Conservation (phyloP, 1,140 invertebrate genomes). For the Drosophila kanapiae region DNA sequence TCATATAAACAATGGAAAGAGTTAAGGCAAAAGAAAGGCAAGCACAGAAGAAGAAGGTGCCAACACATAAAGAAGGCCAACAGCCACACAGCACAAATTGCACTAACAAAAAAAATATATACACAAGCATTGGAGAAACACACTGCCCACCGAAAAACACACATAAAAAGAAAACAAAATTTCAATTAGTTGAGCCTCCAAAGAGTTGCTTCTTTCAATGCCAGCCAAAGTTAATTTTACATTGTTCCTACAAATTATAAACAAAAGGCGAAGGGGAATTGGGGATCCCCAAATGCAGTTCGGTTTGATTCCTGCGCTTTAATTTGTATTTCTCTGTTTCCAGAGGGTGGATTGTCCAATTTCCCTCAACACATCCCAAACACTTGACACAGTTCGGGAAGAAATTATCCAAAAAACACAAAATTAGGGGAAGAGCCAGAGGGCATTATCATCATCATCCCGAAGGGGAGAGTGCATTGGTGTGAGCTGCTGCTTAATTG, state of each 20-base stretch:
- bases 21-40: constrained; percentile 4
- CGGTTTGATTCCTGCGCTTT: constrained; percentile 4
- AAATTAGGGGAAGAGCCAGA: constrained; percentile 7
- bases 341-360: constrained; percentile 32
- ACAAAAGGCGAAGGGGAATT: constrained; percentile 16
- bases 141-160: not conserved
- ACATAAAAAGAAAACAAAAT: constrained; percentile 13
- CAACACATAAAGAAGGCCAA: constrained; percentile 6
- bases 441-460: not conserved
- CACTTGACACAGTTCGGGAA: constrained; percentile 47
- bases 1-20: constrained; percentile 34
- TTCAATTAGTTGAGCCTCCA: constrained; percentile 17
- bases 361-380: constrained; percentile 38
- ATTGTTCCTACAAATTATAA: constrained; percentile 33
- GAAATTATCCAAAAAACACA: not conserved
- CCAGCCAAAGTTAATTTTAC: constrained; percentile 28
- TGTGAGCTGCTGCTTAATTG: constrained; percentile 27
- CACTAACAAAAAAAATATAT: constrained; percentile 1
- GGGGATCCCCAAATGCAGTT: constrained; percentile 2
- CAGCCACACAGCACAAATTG: constrained; percentile 2
- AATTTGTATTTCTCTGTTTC: constrained; percentile 2
- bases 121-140: constrained; percentile 3
- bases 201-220: constrained; percentile 12
- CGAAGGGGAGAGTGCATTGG: not conserved
- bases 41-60: not conserved